Base-by-base conservation (phyloP, 1,140 invertebrate genomes). In the Caenorhabditis briggsae region DNA sequence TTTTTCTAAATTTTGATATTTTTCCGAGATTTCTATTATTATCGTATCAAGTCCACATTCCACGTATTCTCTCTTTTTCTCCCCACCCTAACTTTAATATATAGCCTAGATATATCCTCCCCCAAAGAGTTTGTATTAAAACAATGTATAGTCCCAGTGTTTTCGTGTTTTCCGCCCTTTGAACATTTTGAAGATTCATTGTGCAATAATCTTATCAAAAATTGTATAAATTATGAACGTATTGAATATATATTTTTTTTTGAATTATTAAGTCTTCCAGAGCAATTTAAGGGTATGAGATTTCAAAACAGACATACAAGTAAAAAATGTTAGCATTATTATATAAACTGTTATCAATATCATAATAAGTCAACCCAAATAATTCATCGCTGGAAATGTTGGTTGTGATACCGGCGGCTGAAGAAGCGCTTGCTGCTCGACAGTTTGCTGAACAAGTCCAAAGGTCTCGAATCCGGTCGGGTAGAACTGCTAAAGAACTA, bases 141-240 rank as follows among this genome's bases (percentile, higher is more conserved):
- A 78, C 70, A 78, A 78, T 78, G 70, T 78, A 46, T 78, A 50
- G 70, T 78, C 70, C 70, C 70, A 78, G 70, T 78, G 70, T 50
- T 50, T 53, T 23, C 23, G 70, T 78, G 70, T 50, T 50, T 53
- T 23, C 23, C 11, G 25, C 41, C n/a, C n/a, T n/a, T 58, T 20
- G 56, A 61, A 25, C 7, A 33, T 33, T 33, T 33, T 33, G 33
- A 33, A 33, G 3, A 33, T 50, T 78, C 9, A 50, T 78, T 78
- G 46, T 78, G 70, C 70, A 53, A 50, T 25, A 25, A 25, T 46
- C 23, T 78, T 50, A 78, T 78, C 23, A n/a, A 12, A 23, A 11
- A n/a, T 78, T 46, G 50, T 50, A 53, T 50, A 43, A 43, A 70
- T 70, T 43, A 18, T 25, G 46, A 2, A 41, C 7, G n/a, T 8